Evolutionary conservation across 2,113 vertebrate genomes (phyloP).

Genomic region (Oryzias woworae): DNA sequence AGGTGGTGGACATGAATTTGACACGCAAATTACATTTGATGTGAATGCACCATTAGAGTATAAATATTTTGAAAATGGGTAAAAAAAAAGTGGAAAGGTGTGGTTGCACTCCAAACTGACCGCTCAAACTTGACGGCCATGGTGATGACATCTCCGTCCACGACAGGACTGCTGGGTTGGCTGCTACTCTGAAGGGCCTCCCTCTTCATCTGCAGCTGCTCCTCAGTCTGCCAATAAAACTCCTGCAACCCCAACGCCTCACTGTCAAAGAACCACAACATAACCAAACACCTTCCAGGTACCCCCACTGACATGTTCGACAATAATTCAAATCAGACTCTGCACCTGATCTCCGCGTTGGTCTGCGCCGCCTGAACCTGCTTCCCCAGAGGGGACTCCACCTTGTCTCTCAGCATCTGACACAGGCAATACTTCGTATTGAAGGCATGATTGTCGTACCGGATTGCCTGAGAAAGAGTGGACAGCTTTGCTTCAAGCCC

Average conservation of each 20-base stretch:
- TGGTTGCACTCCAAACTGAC: slow-evolving; percentile 64
- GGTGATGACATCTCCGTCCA: slow-evolving; percentile 82
- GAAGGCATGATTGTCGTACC: slow-evolving; percentile 91
- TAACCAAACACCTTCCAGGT: not conserved
- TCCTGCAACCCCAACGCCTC: slow-evolving; percentile 84
- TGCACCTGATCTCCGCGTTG: slow-evolving; percentile 87
- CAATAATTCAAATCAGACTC: not conserved
- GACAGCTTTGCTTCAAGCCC: not conserved
- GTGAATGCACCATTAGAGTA: too few relatives aligned
- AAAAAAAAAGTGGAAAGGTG: too few relatives aligned
- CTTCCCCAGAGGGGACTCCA: slow-evolving; percentile 90
- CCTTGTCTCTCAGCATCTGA: slow-evolving; percentile 92
- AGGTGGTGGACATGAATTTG: too few relatives aligned
- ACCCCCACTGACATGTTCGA: not conserved
- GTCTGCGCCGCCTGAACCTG: slow-evolving; percentile 89
- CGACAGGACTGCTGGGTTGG: slow-evolving; percentile 52
- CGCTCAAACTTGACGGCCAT: slow-evolving; percentile 91
- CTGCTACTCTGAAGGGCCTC: slow-evolving; percentile 56
- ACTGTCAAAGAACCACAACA: slow-evolving; percentile 60
- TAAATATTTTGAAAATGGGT: too few relatives aligned
- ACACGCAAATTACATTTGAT: too few relatives aligned
- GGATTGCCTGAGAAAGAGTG: slow-evolving; percentile 80
- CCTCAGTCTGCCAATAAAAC: slow-evolving; percentile 78
- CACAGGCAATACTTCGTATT: slow-evolving; percentile 98
- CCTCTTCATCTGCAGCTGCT: slow-evolving; percentile 69